Percentiles rank a stretch among this genome's conserved stretches.
phyloP scores from a whole-genome alignment of 1,140 invertebrate species.

The Drosophila pachea region DNA sequence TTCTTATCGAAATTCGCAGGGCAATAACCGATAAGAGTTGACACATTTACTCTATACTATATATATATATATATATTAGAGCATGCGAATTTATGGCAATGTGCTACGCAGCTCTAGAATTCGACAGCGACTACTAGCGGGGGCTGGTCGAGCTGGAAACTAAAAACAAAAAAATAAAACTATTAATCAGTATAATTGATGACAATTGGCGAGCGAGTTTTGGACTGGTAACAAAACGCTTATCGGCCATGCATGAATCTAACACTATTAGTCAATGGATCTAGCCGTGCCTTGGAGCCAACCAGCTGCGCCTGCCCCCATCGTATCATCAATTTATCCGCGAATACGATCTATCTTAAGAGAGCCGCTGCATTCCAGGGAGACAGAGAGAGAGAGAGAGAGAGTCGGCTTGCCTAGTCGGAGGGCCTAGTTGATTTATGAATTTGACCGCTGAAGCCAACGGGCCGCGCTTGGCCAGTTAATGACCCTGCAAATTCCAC shows the following conservation, averaged over 20 bases:
- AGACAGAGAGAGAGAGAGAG: slow-evolving; percentile 1
- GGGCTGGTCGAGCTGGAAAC: slow-evolving; percentile 9
- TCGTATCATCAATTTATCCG: slow-evolving; percentile 71
- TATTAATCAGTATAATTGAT: slow-evolving; percentile 75
- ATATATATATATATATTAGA: not conserved
- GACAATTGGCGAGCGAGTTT: slow-evolving; percentile 58
- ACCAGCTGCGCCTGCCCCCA: slow-evolving; percentile 49
- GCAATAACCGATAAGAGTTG: slow-evolving; percentile 63
- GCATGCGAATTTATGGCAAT: slow-evolving; percentile 32
- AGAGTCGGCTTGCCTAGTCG: not conserved
- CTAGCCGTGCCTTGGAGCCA: slow-evolving; percentile 2
- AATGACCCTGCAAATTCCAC: slow-evolving; percentile 49
- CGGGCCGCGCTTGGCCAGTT: slow-evolving; percentile 49
- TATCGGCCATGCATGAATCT: slow-evolving; percentile 64
- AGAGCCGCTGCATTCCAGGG: slow-evolving; percentile 62
- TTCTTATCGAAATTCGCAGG: slow-evolving; percentile 39
- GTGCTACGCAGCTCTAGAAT: slow-evolving; percentile 4
- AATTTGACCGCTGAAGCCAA: slow-evolving; percentile 67
- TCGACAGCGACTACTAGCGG: not conserved
- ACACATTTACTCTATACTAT: slow-evolving; percentile 31
- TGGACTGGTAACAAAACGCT: slow-evolving; percentile 62
- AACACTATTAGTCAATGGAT: slow-evolving; percentile 74
- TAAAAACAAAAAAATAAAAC: slow-evolving; percentile 10
- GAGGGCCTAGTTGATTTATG: slow-evolving; percentile 60
- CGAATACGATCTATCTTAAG: slow-evolving; percentile 37